These are phyloP conservation scores for Trichomycterus rosablanca DNA, from an alignment of 2,113 vertebrate genomes.

Conservation along the genomic window DNA sequence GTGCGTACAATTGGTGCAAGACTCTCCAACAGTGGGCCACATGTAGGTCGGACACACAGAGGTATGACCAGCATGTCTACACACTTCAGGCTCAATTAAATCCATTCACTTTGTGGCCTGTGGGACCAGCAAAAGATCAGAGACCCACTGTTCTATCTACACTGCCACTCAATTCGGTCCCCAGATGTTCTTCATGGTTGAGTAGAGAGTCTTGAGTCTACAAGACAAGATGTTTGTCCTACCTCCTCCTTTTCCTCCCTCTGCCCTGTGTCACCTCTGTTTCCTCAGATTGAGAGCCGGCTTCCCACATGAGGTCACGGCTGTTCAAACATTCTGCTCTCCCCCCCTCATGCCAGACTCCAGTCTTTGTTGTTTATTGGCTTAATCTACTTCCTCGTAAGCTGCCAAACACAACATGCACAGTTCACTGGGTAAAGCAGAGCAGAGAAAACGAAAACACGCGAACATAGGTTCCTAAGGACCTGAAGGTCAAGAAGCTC, in stretches of 20 bases:
- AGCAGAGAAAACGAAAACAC: constrained; percentile 12
- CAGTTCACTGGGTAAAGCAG: not conserved
- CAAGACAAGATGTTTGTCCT: constrained; percentile 45
- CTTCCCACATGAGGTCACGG: constrained; percentile 60
- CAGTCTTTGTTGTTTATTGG: constrained; percentile 20
- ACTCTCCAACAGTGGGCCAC: no score
- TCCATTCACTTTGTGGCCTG: no score
- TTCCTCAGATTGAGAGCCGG: constrained; percentile 64
- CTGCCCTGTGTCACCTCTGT: constrained; percentile 26
- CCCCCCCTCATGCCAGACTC: constrained; percentile 31
- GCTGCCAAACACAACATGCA: constrained; percentile 13
- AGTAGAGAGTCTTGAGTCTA: constrained; percentile 17
- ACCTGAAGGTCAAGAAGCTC: no score
- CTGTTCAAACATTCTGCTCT: constrained; percentile 26
- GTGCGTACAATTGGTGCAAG: no score
- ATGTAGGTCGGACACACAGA: no score
- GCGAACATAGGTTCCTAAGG: no score
- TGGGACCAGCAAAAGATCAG: no score
- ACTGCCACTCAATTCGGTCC: no score
- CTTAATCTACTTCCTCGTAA: constrained; percentile 6
- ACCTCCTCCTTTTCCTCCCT: constrained; percentile 31
- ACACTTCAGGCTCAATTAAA: no score
- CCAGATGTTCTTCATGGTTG: constrained; percentile 47
- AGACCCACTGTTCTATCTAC: no score
- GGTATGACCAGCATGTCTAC: no score